phyloP scores from a whole-genome alignment of 2,113 vertebrate species.

The Zosterops pallidus region DNA sequence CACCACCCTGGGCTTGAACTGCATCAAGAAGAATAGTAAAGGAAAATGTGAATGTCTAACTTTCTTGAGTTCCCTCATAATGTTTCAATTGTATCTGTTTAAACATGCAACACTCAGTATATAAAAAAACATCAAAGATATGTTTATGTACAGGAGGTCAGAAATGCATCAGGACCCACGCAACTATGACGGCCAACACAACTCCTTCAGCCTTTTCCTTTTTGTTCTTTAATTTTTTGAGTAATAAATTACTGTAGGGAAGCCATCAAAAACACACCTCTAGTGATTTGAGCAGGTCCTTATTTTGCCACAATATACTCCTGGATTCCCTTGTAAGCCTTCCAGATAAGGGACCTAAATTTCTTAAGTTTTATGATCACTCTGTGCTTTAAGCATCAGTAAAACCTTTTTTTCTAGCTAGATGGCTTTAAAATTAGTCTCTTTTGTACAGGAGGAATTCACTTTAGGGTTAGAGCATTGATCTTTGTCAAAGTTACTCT shows the following conservation, averaged over 20 bases:
- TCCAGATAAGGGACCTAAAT: neutral
- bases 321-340: neutral
- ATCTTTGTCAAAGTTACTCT: neutral
- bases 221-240: neutral
- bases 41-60: neutral
- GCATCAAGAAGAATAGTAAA: neutral
- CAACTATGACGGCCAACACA: neutral
- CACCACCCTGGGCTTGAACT: slow-evolving; percentile 45
- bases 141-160: neutral
- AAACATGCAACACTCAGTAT: neutral
- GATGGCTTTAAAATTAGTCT: neutral
- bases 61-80: neutral
- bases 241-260: neutral
- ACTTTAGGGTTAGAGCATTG: neutral
- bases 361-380: neutral
- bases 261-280: neutral
- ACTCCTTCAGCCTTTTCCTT: neutral
- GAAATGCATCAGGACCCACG: neutral
- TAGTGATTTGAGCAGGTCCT: neutral
- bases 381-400: neutral
- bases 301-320: neutral
- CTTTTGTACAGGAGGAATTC: neutral
- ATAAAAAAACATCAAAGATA: neutral
- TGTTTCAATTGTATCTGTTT: neutral
- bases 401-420: neutral